These are phyloP conservation scores for Melinopterus prodromus DNA, from an alignment of 2,888 invertebrate species.

Conservation along the genomic window DNA sequence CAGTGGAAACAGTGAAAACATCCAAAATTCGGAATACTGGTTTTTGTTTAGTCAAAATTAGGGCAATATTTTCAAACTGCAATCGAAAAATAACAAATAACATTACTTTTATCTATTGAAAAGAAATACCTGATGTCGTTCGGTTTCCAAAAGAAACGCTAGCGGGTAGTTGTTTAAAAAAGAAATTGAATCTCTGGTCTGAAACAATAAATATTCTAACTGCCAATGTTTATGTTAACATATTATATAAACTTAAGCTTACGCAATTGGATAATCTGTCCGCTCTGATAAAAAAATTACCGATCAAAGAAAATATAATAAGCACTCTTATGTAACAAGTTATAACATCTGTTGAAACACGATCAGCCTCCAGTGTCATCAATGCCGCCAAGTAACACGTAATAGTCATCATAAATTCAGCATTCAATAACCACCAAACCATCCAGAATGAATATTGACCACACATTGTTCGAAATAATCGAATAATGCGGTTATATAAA, in stretches of 20 bases:
- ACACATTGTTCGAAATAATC: neutral
- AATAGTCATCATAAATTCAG: neutral
- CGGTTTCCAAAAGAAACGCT: no score
- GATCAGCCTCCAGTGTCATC: neutral
- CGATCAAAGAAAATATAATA: neutral
- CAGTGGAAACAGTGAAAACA: no score
- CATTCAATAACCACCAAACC: neutral
- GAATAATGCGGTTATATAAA: neutral
- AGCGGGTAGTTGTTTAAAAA: no score
- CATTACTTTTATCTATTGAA: no score
- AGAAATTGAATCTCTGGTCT: no score
- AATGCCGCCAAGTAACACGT: neutral
- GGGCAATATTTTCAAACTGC: no score
- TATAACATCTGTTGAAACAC: neutral
- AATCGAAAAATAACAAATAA: no score
- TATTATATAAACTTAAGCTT: neutral
- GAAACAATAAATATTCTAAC: no score
- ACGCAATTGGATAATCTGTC: neutral
- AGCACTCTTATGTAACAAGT: neutral
- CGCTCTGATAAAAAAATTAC: neutral
- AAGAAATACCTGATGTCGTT: no score
- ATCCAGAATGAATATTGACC: neutral
- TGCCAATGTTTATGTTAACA: no score
- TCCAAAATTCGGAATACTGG: no score
- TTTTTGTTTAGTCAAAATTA: no score